Percentiles rank a stretch among this genome's conserved stretches.
These are phyloP conservation scores for Eledona agricola DNA, from an alignment of 2,888 invertebrate genomes.

Conservation along the genomic window DNA sequence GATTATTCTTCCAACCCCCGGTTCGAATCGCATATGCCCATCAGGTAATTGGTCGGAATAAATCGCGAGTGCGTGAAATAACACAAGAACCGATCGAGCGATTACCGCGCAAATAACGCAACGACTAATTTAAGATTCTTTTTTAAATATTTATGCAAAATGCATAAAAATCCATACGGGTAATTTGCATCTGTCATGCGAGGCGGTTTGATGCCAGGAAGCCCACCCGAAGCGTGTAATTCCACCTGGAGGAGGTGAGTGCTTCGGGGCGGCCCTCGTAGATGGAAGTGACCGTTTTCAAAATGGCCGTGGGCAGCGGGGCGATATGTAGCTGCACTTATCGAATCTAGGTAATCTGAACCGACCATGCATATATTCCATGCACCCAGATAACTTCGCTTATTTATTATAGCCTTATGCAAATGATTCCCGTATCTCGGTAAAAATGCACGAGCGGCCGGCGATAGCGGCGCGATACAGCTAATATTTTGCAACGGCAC, in stretches of 20 bases:
- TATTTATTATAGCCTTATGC: conserved; percentile 62
- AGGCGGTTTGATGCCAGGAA: conserved; percentile 35
- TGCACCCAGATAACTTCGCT: conserved; percentile 59
- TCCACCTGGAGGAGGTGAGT: conserved; percentile 1
- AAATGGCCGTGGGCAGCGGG: conserved; percentile 33
- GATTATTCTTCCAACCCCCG: conserved; percentile 1
- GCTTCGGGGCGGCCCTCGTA: conserved; percentile 17
- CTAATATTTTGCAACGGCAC: conserved; percentile 54
- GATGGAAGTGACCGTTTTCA: conserved; percentile 16
- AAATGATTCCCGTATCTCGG: conserved; percentile 59
- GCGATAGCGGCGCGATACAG: conserved; percentile 54
- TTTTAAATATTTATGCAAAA: conserved; percentile 48
- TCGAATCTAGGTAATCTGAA: conserved; percentile 59
- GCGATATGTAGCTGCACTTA: conserved; percentile 49
- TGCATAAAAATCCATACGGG: conserved; percentile 43
- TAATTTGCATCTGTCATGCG: conserved; percentile 48
- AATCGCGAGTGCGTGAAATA: conserved; percentile 42
- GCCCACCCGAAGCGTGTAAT: no score
- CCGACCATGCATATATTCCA: conserved; percentile 55
- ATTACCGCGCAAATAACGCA: conserved; percentile 40
- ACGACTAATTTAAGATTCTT: conserved; percentile 42
- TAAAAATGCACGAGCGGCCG: conserved; percentile 59
- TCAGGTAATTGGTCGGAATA: conserved; percentile 21
- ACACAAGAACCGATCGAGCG: conserved; percentile 40
- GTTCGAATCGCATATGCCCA: background rate